Percentiles rank a stretch among this genome's conserved stretches.
Conservation (phyloP, 2,888 invertebrate genomes). For the Drosophila anceps region DNA sequence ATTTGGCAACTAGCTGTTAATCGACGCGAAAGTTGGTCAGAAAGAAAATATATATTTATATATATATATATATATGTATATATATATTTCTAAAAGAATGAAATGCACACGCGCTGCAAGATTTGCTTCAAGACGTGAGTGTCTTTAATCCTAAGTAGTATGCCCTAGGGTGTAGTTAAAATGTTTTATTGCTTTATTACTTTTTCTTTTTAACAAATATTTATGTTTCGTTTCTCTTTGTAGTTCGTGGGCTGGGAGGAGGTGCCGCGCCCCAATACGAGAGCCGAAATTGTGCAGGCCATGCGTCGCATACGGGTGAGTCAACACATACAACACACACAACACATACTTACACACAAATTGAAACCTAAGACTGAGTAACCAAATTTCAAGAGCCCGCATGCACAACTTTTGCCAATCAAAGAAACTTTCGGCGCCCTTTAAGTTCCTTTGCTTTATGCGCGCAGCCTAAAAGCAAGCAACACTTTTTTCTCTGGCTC, state of each 20-base stretch:
- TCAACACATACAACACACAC: conserved; percentile 59
- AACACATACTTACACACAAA: conserved; percentile 5
- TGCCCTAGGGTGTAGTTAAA: conserved; percentile 25
- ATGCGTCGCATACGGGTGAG: conserved; percentile 99
- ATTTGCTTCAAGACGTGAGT: background rate
- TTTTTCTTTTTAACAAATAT: conserved; percentile 23
- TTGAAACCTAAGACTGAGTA: conserved; percentile 19
- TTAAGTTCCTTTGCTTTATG: conserved; percentile 42
- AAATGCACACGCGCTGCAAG: conserved; percentile 53
- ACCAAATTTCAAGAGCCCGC: conserved; percentile 34
- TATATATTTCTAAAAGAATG: conserved; percentile 11
- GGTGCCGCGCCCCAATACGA: conserved; percentile 97
- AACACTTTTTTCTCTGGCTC: conserved; percentile 48
- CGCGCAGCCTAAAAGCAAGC: conserved; percentile 46
- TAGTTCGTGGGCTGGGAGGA: conserved; percentile 99
- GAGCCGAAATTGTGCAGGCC: conserved; percentile 99
- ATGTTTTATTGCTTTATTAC: conserved; percentile 21
- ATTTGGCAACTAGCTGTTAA: conserved; percentile 37
- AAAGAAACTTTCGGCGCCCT: conserved; percentile 51
- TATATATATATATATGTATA: background rate
- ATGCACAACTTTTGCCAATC: conserved; percentile 51
- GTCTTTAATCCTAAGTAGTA: conserved; percentile 12
- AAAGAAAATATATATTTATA: background rate
- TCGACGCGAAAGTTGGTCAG: conserved; percentile 23
- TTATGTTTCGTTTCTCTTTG: conserved; percentile 85